Evolutionary conservation across 2,113 vertebrate species (phyloP).

Genomic region (Hyperopisus bebe): DNA sequence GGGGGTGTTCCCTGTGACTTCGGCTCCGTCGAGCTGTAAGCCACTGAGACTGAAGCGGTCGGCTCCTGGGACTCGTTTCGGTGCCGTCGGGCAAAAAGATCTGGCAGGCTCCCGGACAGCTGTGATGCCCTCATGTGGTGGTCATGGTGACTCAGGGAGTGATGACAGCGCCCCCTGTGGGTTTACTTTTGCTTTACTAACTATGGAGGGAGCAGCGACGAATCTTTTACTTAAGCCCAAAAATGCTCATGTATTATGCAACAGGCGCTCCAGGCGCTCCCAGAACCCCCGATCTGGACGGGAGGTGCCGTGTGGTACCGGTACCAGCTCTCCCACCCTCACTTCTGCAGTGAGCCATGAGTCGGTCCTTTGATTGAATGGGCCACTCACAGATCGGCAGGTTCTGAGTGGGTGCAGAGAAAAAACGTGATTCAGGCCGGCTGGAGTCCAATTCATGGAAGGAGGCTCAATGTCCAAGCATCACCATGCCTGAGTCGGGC

Average conservation of each 20-base stretch:
- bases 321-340: background rate
- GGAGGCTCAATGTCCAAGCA: background rate
- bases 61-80: background rate
- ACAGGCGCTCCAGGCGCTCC: background rate
- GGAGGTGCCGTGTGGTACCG: background rate
- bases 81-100: background rate
- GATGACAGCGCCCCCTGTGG: background rate
- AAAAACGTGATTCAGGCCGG: background rate
- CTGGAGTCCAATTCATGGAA: background rate
- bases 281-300: background rate
- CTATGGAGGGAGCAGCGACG: conserved; percentile 37
- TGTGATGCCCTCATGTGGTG: background rate
- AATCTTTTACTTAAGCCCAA: conserved; percentile 32
- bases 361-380: background rate
- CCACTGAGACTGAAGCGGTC: background rate
- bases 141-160: conserved; percentile 17
- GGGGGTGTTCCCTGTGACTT: background rate
- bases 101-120: background rate
- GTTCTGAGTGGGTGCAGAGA: background rate
- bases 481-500: background rate
- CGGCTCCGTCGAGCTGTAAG: background rate
- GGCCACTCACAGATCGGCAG: background rate
- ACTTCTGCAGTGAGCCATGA: background rate
- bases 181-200: conserved; percentile 25
- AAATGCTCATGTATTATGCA: conserved; percentile 22